These are phyloP conservation scores for Limnephilus auricula DNA, from an alignment of 2,888 invertebrate genomes.

Conservation along the genomic window DNA sequence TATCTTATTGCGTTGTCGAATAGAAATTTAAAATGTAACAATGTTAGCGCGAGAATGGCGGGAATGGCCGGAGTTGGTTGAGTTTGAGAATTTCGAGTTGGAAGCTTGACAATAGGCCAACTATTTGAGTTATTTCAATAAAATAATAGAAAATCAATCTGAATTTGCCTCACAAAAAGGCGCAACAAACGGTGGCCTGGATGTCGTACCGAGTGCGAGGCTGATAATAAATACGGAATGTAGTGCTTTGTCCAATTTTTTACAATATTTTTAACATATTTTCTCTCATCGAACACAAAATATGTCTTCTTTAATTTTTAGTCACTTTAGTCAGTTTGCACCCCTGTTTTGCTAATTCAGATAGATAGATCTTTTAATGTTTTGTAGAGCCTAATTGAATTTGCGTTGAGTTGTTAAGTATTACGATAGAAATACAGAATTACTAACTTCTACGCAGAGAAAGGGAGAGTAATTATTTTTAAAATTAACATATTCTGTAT, in stretches of 20 bases:
- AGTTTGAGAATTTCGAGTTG: neutral
- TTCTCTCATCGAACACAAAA: too few relatives aligned
- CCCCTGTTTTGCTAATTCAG: too few relatives aligned
- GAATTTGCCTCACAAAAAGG: neutral
- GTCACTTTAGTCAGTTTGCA: neutral
- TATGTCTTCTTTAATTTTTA: too few relatives aligned
- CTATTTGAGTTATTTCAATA: neutral
- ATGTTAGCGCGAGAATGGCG: neutral
- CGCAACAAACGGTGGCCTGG: neutral
- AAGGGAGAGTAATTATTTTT: too few relatives aligned
- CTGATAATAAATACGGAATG: too few relatives aligned
- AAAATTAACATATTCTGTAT: too few relatives aligned
- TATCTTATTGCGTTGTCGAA: neutral
- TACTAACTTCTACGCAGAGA: neutral
- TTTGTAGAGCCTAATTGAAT: neutral
- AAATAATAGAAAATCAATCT: neutral
- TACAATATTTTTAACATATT: too few relatives aligned
- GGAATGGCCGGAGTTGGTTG: neutral
- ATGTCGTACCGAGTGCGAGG: too few relatives aligned
- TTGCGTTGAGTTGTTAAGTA: neutral
- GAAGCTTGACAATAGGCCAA: neutral
- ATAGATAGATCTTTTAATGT: neutral
- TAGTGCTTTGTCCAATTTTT: too few relatives aligned
- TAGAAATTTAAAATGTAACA: conserved; percentile 14
- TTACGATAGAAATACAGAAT: neutral